phyloP scores from a whole-genome alignment of 2,888 invertebrate genomes.

The Congeria kusceri region DNA sequence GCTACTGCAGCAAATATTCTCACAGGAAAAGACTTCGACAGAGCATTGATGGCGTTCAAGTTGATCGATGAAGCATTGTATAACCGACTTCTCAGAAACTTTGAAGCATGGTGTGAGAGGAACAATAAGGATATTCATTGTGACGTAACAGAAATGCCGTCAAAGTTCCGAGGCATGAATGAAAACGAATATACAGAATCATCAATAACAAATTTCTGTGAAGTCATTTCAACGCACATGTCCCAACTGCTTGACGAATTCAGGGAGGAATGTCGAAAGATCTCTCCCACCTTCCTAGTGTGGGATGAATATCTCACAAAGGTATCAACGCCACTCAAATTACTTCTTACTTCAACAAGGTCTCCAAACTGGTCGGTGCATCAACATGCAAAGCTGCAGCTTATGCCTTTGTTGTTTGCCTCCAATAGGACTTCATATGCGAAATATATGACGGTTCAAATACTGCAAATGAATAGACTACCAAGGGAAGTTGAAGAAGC shows the following conservation, averaged over 20 bases:
- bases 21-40: conserved; percentile 42
- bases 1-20: conserved; percentile 34
- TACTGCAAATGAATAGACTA: conserved; percentile 26
- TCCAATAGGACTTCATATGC: no score
- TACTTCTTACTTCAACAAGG: conserved; percentile 14
- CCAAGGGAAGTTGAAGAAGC: conserved; percentile 23
- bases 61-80: conserved; percentile 37
- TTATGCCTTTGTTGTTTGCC: no score
- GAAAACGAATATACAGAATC: no score
- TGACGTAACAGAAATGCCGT: no score
- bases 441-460: conserved; percentile 17
- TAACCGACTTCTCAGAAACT: conserved; percentile 8
- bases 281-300: conserved; percentile 29
- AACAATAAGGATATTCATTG: no score
- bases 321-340: conserved; percentile 23
- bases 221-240: no score
- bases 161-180: no score
- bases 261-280: conserved; percentile 20
- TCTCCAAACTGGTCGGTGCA: not conserved
- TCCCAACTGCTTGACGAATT: conserved; percentile 12
- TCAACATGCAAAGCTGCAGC: not conserved
- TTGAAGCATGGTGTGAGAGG: not conserved
- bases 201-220: no score
- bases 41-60: conserved; percentile 25
- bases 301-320: conserved; percentile 34